Percentiles rank a stretch among this genome's conserved stretches.
Evolutionary conservation across 1,140 invertebrate genomes (phyloP).

Genomic region (Drosophila cardini): DNA sequence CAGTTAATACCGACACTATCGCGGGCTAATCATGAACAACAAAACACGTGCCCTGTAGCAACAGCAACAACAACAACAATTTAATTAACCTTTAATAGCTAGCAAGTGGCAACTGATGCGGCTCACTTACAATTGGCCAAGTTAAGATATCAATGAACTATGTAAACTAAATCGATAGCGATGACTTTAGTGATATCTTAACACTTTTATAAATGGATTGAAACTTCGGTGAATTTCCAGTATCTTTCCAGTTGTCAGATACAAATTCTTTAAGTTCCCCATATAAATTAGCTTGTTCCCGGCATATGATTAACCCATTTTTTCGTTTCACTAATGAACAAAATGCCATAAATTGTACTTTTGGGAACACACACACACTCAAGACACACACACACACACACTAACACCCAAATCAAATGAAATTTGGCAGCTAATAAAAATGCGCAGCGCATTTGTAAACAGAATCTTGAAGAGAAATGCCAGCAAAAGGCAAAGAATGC

Average conservation of each 20-base stretch:
- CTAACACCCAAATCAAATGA: constrained; percentile 28
- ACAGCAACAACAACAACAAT: constrained; percentile 39
- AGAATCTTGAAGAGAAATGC: constrained; percentile 28
- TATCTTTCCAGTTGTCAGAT: not conserved
- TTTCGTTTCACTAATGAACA: constrained; percentile 57
- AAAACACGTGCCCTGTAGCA: constrained; percentile 65
- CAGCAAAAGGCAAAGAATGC: constrained; percentile 16
- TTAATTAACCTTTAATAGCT: constrained; percentile 63
- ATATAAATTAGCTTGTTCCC: constrained; percentile 32
- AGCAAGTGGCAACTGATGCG: constrained; percentile 12
- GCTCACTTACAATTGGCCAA: not conserved
- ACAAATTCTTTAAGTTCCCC: constrained; percentile 2
- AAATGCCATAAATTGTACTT: constrained; percentile 57
- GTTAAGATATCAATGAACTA: constrained; percentile 21
- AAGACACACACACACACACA: constrained; percentile 1
- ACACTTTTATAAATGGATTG: too few relatives aligned
- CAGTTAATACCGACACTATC: constrained; percentile 37
- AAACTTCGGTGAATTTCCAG: too few relatives aligned
- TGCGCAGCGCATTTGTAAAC: constrained; percentile 48
- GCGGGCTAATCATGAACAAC: constrained; percentile 60
- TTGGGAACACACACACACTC: constrained; percentile 20
- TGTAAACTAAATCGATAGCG: not conserved
- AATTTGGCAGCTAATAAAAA: constrained; percentile 50
- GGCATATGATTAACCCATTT: constrained; percentile 76
- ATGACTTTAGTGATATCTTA: too few relatives aligned